A percentile compares a stretch with the other conserved stretches of the same genome.
phyloP scores from a whole-genome alignment of 2,113 vertebrate genomes.

The Fregata magnificens region DNA sequence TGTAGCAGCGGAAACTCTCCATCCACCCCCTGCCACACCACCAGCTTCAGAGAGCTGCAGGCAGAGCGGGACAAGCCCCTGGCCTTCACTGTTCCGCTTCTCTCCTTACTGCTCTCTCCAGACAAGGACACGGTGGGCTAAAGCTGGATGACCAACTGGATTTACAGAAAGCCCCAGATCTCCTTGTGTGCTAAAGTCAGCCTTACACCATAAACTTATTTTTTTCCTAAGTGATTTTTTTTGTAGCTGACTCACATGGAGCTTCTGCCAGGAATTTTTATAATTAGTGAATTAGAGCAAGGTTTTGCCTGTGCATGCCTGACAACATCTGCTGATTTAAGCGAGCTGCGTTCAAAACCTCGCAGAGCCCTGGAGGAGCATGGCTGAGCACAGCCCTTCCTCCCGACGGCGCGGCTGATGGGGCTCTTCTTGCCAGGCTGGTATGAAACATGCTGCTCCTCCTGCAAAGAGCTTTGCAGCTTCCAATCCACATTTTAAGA shows the following conservation, averaged over 20 bases:
- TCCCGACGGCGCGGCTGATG: background rate
- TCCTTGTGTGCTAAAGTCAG: conserved; percentile 48
- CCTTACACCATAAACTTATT: conserved; percentile 22
- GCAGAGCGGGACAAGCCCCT: background rate
- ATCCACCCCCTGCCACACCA: background rate
- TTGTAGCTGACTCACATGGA: conserved; percentile 67
- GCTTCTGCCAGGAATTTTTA: conserved; percentile 74
- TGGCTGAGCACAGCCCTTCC: background rate
- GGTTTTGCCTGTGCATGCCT: conserved; percentile 67
- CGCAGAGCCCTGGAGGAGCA: background rate
- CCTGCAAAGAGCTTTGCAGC: background rate
- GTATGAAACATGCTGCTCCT: background rate
- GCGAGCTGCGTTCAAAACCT: background rate
- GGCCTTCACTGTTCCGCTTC: background rate
- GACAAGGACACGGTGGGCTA: background rate
- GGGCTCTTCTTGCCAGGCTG: background rate
- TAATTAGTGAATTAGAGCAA: conserved; percentile 73
- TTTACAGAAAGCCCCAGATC: background rate
- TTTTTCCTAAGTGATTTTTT: conserved; percentile 53
- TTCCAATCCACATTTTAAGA: background rate
- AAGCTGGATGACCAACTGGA: background rate
- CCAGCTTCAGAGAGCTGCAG: background rate
- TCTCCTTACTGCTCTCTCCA: background rate
- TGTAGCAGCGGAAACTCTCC: background rate
- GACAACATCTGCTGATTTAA: conserved; percentile 65